phyloP scores from a whole-genome alignment of 2,797 vertebrate species.

The Darevskia nairensis region DNA sequence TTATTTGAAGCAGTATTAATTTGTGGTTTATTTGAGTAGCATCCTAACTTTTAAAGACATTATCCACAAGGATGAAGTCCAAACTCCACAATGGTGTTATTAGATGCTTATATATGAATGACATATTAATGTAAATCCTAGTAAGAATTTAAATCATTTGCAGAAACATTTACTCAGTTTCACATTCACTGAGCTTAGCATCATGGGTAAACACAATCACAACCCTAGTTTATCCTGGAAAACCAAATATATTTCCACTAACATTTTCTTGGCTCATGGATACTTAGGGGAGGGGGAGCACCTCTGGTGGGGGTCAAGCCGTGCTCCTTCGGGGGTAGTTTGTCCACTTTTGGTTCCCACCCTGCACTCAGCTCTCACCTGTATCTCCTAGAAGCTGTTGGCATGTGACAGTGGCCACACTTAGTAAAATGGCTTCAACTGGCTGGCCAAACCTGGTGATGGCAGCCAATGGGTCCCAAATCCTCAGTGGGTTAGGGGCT shows the following conservation, averaged over 20 bases:
- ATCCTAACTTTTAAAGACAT: neutral
- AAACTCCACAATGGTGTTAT: neutral
- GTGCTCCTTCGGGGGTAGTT: no score
- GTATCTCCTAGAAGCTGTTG: no score
- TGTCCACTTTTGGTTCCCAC: no score
- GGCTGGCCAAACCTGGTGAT: no score
- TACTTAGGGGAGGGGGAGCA: no score
- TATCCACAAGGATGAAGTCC: conserved; percentile 29
- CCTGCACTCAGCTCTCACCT: no score
- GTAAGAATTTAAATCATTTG: neutral
- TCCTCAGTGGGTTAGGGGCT: no score
- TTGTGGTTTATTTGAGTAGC: neutral
- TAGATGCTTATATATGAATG: neutral
- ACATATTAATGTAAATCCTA: neutral
- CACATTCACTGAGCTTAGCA: neutral
- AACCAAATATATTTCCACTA: neutral
- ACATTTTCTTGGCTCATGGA: neutral
- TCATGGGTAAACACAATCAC: neutral
- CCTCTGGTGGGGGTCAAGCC: no score
- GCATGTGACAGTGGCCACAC: no score
- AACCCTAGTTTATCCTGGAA: neutral
- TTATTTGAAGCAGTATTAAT: neutral
- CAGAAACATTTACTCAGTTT: conserved; percentile 4
- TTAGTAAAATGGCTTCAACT: no score
- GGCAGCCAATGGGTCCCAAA: no score